Base-by-base conservation (phyloP, 92 coral and sea anemone species). In the Paragorgia papillata region DNA sequence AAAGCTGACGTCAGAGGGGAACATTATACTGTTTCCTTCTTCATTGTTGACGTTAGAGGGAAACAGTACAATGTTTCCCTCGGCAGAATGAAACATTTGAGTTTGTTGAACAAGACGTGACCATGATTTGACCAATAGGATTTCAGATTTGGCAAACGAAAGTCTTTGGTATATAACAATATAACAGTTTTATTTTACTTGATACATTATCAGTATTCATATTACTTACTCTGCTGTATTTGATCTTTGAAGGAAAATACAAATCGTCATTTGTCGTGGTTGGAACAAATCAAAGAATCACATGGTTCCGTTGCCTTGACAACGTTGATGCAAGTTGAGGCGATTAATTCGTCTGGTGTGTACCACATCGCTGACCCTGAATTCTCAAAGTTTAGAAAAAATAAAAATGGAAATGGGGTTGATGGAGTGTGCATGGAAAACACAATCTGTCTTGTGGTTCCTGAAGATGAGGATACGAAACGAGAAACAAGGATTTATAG, bases 241-340 rank as follows among this genome's bases (percentile, higher is more conserved):
- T 7, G 21, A 1, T 68, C 10, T 54, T 15, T 71, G 20, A 40
- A 90, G 96, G 34, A 34, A 39, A 85, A 85, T 21, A 90, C 97
- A 27, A 74, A 83, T 58, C 84, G 73, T 31, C 71, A 79, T 40
- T 76, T 89, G 3, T 82, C 80, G 33, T 91, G 97, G 97, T 76
- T 89, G 19, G 84, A 91, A 77, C 73, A 83, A 26, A 87, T 91
- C 9, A 82, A 84, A 30, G 89, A 81, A 22, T 91, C 90, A 12
- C 90, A 88, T 44, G 92, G 97, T 32, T 88, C 97, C 5, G 97
- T 81, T 34, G 90, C 89, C 7, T 81, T 80, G 81, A 80, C 93
- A n/a, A 89, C 97, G 31, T 67, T 89, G 21, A 68, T 58, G 81
- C 93, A 91, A 59, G 97, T 87, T 33, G 82, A 91, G 68, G 85